Conservation (phyloP, 2,888 invertebrate genomes). For the Diaphora mendica region DNA sequence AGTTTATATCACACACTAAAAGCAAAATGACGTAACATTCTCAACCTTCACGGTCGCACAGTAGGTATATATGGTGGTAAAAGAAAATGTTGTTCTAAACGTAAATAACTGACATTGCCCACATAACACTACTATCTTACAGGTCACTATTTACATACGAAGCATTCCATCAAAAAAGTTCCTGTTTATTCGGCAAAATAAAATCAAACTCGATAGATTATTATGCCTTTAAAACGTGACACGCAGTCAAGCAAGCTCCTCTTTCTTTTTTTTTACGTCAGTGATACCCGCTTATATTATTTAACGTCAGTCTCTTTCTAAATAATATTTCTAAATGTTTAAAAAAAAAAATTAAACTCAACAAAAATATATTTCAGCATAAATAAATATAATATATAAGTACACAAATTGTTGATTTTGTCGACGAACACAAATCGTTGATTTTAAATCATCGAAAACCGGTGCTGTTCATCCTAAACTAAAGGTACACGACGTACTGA, state of each 20-base stretch:
- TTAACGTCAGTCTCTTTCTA: background rate
- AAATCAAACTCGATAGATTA: conserved; percentile 77
- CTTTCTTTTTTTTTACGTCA: conserved; percentile 56
- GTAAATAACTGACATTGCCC: conserved; percentile 53
- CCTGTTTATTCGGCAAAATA: conserved; percentile 63
- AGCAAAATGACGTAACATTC: conserved; percentile 86
- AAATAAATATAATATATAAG: no score
- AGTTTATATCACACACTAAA: conserved; percentile 80
- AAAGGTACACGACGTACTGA: no score
- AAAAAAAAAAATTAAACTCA: no score
- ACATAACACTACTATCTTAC: conserved; percentile 51
- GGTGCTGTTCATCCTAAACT: no score
- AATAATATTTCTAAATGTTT: no score
- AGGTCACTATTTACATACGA: conserved; percentile 61
- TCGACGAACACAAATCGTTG: no score
- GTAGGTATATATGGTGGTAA: conserved; percentile 72
- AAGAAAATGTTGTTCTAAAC: conserved; percentile 56
- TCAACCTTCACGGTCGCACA: conserved; percentile 86
- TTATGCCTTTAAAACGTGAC: conserved; percentile 83
- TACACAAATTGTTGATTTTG: no score
- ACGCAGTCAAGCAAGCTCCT: conserved; percentile 84
- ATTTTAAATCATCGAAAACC: no score
- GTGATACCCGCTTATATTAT: conserved; percentile 36
- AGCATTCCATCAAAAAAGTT: conserved; percentile 57
- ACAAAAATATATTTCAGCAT: no score